These are phyloP conservation scores for Catocala fraxini DNA, from an alignment of 2,888 invertebrate genomes.

Conservation along the genomic window DNA sequence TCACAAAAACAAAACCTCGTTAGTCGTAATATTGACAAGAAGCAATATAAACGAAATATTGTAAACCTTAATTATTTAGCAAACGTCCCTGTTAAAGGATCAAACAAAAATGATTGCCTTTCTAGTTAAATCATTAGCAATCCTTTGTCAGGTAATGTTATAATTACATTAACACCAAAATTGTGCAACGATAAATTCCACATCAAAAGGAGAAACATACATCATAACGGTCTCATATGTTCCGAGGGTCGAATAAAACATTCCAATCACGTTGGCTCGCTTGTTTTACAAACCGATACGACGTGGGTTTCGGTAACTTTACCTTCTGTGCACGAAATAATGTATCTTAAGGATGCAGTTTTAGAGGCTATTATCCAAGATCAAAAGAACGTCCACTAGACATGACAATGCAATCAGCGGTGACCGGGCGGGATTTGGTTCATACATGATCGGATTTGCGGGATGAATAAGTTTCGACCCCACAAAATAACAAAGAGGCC, in stretches of 20 bases:
- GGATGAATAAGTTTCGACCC: conserved; percentile 88
- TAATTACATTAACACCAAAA: conserved; percentile 66
- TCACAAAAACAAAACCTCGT: conserved; percentile 9
- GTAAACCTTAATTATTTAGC: neutral
- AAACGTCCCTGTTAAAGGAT: too few species aligned
- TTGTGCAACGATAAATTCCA: conserved; percentile 69
- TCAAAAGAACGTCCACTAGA: conserved; percentile 65
- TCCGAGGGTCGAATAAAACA: conserved; percentile 82
- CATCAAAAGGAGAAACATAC: conserved; percentile 82
- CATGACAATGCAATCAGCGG: conserved; percentile 88
- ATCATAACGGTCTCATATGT: conserved; percentile 85
- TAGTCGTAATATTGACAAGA: too few species aligned
- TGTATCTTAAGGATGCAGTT: conserved; percentile 1
- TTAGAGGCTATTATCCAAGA: conserved; percentile 52
- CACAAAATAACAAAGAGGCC: conserved; percentile 84
- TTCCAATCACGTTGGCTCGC: conserved; percentile 86
- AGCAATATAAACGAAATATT: neutral
- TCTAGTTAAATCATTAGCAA: too few species aligned
- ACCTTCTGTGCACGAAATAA: conserved; percentile 31
- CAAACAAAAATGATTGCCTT: too few species aligned
- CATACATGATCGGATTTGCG: conserved; percentile 87
- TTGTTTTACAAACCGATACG: conserved; percentile 87
- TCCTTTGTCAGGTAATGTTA: conserved; percentile 27
- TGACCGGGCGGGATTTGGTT: conserved; percentile 87
- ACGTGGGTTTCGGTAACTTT: conserved; percentile 70